Percentiles rank a stretch among this genome's conserved stretches.
These are phyloP conservation scores for Neodiprion pinetum DNA, from an alignment of 1,140 invertebrate species.

Conservation along the genomic window DNA sequence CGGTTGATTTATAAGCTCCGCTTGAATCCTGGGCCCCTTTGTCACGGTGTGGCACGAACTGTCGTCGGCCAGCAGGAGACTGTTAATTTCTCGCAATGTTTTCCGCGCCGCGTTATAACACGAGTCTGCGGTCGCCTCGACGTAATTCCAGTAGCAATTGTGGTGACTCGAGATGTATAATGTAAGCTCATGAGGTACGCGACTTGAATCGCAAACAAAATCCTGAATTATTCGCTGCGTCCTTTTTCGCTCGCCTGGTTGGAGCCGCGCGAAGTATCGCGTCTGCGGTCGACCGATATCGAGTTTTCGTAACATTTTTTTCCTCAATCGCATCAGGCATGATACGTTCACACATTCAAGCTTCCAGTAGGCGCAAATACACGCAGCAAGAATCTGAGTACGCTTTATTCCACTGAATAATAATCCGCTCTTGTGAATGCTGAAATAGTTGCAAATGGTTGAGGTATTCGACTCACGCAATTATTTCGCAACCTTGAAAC, in stretches of 20 bases:
- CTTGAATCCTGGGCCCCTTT: neutral
- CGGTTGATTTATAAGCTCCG: neutral
- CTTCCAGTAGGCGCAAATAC: too few species aligned
- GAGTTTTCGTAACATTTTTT: neutral
- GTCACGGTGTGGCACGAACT: neutral
- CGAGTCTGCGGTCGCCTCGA: neutral
- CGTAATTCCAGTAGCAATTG: slow-evolving; percentile 1
- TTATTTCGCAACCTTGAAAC: too few species aligned
- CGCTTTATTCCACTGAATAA: too few species aligned
- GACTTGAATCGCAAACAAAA: neutral
- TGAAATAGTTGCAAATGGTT: too few species aligned
- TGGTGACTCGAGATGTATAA: neutral
- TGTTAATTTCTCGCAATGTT: slow-evolving; percentile 1
- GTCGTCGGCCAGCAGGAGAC: neutral
- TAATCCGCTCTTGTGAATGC: too few species aligned
- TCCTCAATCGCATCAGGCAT: slow-evolving; percentile 23
- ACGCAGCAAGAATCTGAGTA: too few species aligned
- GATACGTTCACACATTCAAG: too few species aligned
- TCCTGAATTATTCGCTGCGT: neutral
- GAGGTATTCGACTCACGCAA: too few species aligned
- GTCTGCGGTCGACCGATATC: slow-evolving; percentile 19
- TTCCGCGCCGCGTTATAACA: neutral
- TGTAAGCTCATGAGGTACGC: slow-evolving; percentile 4
- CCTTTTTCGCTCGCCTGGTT: too few species aligned
- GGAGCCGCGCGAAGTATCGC: slow-evolving; percentile 22